Evolutionary conservation across 2,888 invertebrate species (phyloP).

Genomic region (Meiosimyza platycephala): DNA sequence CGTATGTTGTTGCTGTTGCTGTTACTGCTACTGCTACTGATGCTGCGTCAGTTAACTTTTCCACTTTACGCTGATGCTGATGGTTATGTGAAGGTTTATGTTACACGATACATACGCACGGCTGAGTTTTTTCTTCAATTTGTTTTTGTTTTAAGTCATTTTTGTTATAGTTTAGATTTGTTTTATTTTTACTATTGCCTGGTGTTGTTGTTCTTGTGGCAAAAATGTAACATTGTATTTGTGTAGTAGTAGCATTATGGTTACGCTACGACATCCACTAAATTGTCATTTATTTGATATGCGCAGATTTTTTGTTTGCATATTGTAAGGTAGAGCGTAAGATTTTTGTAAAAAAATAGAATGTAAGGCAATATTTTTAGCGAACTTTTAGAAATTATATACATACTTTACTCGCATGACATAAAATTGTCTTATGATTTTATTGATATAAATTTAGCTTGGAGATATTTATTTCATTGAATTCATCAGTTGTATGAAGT

Average conservation of each 20-base stretch:
- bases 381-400: too few species aligned
- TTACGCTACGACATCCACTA: neutral
- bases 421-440: too few species aligned
- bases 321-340: neutral
- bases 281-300: neutral
- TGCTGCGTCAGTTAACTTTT: neutral
- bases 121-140: neutral
- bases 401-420: too few species aligned
- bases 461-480: neutral
- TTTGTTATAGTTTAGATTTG: neutral
- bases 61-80: conserved; percentile 31
- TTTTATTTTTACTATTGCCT: neutral
- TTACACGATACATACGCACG: neutral
- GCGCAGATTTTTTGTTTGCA: too few species aligned
- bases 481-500: neutral
- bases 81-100: conserved; percentile 29
- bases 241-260: too few species aligned
- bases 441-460: too few species aligned
- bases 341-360: neutral
- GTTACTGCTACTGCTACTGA: neutral
- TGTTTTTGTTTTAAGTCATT: neutral
- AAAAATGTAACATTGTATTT: too few species aligned
- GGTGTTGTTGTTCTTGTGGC: neutral
- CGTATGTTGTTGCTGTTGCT: neutral
- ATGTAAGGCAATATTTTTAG: too few species aligned